Evolutionary conservation across 2,113 vertebrate genomes (phyloP), one percentile per base, ranked within the genome.

Genomic region (Aptenodytes forsteri): DNA sequence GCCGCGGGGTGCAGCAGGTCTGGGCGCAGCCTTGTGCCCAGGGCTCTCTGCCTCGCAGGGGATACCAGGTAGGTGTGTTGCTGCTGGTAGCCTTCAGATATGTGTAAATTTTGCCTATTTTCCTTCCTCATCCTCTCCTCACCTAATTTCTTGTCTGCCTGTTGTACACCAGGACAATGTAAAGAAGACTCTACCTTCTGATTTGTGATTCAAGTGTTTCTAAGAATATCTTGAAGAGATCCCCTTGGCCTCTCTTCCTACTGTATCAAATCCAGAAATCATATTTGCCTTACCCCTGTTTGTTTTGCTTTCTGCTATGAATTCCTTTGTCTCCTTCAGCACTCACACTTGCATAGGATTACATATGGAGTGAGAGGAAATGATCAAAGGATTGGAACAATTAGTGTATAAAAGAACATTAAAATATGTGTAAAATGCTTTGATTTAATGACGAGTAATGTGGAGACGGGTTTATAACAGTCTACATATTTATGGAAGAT

Each of bases 401-500:
- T 97, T 89, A 96, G 46, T 62, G 29, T 79, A 47, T 91, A 54
- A 85, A 80, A 73, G 20, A 88, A 47, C 54, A 69, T 80, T 79
- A 64, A 92, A 87, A 72, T 86, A 83, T 54, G 42, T 70, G 67
- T 55, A 50, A 93, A 91, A 61, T 50, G 9, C 32, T 93, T 91
- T 95, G 87, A 93, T 95, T 93, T 88, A 94, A 76, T 44, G 42
- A 38, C 0, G 25, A 47, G 27, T 91, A 69, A 76, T 69, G 61
- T 52, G 55, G 32, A 83, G 77, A 69, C 0, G 13, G 46, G 11
- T 83, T 95, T 91, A 69, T 70, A 69, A 62, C 16, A 50, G 46
- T 89, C 72, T 93, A 26, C 69, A 58, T 93, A 62, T 93, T 91
- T 97, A 85, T 66, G 62, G 86, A 94, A 85, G 58, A 66, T 44